A percentile compares a stretch with the other conserved stretches of the same genome.
Conservation (phyloP, 2,888 invertebrate species). For the Drosophila merina region DNA sequence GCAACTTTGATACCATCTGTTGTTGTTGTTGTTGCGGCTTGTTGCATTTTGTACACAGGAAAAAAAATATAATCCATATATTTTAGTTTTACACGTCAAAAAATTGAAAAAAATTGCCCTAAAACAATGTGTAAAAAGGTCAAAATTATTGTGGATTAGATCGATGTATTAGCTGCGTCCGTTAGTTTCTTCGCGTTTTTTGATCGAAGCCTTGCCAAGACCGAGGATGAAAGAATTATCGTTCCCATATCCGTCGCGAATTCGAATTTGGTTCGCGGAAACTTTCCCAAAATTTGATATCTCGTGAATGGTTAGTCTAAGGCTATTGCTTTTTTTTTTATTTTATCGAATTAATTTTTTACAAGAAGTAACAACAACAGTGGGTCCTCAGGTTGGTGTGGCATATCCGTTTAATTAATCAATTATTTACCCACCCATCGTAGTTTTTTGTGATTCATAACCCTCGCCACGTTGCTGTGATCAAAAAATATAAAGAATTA, state of each 20-base stretch:
- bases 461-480: slow-evolving; percentile 8
- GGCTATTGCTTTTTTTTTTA: background rate
- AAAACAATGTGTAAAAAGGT: background rate
- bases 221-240: slow-evolving; percentile 1
- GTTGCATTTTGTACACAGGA: slow-evolving; percentile 51
- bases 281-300: background rate
- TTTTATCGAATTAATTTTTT: background rate
- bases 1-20: slow-evolving; percentile 9
- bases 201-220: background rate
- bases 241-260: background rate
- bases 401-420: background rate
- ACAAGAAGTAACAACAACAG: background rate
- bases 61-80: background rate
- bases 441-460: slow-evolving; percentile 32
- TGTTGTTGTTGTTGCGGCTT: slow-evolving; percentile 43
- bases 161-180: background rate
- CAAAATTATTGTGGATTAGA: background rate
- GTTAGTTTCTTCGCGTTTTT: background rate
- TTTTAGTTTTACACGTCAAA: background rate
- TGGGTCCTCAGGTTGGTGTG: background rate
- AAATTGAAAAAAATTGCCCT: background rate
- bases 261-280: background rate
- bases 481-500: background rate
- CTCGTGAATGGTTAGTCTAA: slow-evolving; percentile 1
- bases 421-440: slow-evolving; percentile 1